Evolutionary conservation across 1,140 invertebrate genomes (phyloP).

Genomic region (Triops longicaudatus): DNA sequence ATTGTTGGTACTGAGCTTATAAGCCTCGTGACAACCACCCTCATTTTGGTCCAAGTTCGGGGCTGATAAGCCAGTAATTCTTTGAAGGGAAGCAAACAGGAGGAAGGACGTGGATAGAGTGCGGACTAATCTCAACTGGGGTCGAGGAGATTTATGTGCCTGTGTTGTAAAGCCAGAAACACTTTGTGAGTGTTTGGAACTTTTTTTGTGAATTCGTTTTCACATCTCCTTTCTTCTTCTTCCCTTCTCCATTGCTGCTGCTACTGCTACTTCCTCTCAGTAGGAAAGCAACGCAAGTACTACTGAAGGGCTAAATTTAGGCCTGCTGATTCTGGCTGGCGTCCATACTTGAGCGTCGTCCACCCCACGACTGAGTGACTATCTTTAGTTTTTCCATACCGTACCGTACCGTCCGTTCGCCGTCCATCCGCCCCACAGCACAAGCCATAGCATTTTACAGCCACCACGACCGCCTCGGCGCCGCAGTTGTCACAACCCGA

Average conservation of each 20-base stretch:
- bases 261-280: background rate
- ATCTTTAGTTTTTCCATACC: conserved; percentile 8
- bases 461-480: conserved; percentile 4
- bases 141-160: background rate
- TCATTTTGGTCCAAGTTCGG: background rate
- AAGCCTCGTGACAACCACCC: background rate
- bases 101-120: background rate
- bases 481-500: conserved; percentile 13
- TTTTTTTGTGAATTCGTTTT: background rate
- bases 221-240: background rate
- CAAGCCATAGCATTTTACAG: conserved; percentile 9
- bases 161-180: background rate
- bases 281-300: background rate
- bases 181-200: background rate
- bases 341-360: conserved; percentile 3
- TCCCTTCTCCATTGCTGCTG: background rate
- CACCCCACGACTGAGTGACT: conserved; percentile 1
- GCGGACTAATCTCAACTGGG: background rate
- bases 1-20: background rate
- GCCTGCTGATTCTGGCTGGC: conserved; percentile 5
- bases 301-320: conserved; percentile 1
- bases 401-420: background rate
- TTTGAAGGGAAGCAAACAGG: background rate
- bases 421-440: background rate
- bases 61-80: background rate